Conservation (phyloP, 2,113 vertebrate species). For the Lota lota region DNA sequence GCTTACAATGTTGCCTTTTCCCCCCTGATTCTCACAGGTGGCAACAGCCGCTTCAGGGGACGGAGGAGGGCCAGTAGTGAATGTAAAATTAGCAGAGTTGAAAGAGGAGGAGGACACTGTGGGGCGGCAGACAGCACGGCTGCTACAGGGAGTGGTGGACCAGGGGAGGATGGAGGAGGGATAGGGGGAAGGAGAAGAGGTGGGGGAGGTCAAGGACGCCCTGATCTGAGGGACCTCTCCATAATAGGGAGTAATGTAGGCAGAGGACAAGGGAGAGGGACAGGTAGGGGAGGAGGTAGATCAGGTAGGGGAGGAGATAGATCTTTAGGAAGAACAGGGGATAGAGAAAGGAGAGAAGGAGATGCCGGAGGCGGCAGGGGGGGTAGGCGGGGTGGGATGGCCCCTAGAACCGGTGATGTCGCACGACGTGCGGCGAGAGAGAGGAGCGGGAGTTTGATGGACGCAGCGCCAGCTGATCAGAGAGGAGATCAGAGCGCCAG, state of each 20-base stretch:
- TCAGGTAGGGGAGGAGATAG: background rate
- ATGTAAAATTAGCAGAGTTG: too few relatives aligned
- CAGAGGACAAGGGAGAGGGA: background rate
- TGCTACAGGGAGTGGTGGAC: background rate
- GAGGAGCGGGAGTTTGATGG: too few relatives aligned
- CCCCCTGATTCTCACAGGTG: too few relatives aligned
- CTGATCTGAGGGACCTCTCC: background rate
- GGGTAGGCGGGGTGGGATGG: background rate
- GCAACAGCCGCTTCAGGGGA: too few relatives aligned
- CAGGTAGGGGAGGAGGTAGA: background rate
- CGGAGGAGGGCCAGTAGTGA: too few relatives aligned
- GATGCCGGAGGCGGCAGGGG: background rate
- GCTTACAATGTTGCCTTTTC: too few relatives aligned
- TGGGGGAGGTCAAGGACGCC: background rate
- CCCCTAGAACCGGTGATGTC: too few relatives aligned
- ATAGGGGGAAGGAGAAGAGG: background rate
- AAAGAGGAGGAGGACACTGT: too few relatives aligned
- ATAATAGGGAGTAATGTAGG: background rate
- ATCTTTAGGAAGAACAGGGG: background rate
- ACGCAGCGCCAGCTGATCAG: too few relatives aligned
- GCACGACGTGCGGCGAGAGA: too few relatives aligned
- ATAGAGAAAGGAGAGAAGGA: background rate
- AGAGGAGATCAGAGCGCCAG: constrained; percentile 4
- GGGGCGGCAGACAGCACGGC: background rate
- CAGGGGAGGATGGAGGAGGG: background rate